Conservation (phyloP, 2,113 vertebrate genomes). For the Boleophthalmus pectinirostris region DNA sequence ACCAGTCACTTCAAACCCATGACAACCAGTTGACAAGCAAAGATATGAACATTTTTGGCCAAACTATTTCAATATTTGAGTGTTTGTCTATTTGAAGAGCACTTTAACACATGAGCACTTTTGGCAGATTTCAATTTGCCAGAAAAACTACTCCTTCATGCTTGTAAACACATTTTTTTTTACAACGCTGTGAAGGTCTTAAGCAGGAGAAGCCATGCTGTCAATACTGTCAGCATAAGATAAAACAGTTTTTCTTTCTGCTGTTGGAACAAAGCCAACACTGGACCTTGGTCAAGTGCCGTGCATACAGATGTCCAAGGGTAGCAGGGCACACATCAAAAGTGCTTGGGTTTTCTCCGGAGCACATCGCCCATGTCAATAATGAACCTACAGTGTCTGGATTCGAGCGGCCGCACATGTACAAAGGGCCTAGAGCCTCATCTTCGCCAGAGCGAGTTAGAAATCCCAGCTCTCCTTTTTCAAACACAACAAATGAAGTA, state of each 20-base stretch:
- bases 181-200: not conserved
- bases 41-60: not conserved
- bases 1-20: not conserved
- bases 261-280: not conserved
- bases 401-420: constrained; percentile 22
- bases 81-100: not conserved
- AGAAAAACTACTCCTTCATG: not conserved
- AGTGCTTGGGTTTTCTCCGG: constrained; percentile 12
- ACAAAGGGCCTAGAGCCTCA: constrained; percentile 14
- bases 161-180: not conserved
- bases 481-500: constrained; percentile 50
- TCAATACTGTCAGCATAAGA: constrained; percentile 5
- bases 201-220: not conserved
- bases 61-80: not conserved
- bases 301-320: constrained; percentile 4
- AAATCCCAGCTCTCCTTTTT: constrained; percentile 48
- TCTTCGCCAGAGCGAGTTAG: constrained; percentile 19
- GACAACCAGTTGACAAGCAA: not conserved
- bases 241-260: constrained; percentile 8
- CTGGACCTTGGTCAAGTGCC: not conserved
- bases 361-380: constrained; percentile 18
- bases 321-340: not conserved
- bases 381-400: constrained; percentile 34
- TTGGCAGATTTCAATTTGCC: not conserved
- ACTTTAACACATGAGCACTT: constrained; percentile 1